These are phyloP conservation scores for Austrofundulus limnaeus DNA, from an alignment of 2,113 vertebrate genomes.

Conservation along the genomic window DNA sequence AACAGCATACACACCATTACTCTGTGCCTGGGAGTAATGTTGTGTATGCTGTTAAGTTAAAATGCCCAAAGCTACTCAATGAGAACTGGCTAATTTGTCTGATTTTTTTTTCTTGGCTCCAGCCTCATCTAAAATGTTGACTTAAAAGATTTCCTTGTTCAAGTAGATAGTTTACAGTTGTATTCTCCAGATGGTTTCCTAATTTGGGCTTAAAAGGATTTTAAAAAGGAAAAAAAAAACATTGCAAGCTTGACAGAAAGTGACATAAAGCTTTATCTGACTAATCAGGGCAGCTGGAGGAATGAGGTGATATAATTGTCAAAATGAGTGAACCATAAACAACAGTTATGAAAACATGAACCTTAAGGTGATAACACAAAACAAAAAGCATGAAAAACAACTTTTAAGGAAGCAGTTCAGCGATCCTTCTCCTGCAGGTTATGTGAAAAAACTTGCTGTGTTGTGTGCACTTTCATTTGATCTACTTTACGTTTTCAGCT, in stretches of 20 bases:
- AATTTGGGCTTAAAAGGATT: background rate
- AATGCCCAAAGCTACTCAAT: no score
- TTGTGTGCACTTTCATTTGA: background rate
- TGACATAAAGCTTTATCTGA: conserved; percentile 9
- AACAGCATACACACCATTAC: no score
- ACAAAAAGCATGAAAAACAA: no score
- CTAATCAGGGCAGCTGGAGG: conserved; percentile 18
- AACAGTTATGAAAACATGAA: conserved; percentile 3
- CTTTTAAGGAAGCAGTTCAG: conserved; percentile 5
- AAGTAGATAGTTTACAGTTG: background rate
- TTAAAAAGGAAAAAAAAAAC: background rate
- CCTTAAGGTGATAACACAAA: background rate
- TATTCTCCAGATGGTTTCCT: background rate
- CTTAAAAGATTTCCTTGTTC: no score
- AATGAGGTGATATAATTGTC: conserved; percentile 31
- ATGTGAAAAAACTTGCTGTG: background rate
- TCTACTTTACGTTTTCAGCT: background rate
- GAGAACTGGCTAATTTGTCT: no score
- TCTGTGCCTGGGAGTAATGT: no score
- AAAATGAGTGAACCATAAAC: background rate
- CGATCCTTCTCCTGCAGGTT: background rate
- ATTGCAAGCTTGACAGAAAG: conserved; percentile 2
- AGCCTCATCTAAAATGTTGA: background rate
- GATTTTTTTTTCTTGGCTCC: no score
- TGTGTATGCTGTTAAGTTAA: no score